Evolutionary conservation across 2,888 invertebrate species (phyloP).

Genomic region (Cyclophora punctaria): DNA sequence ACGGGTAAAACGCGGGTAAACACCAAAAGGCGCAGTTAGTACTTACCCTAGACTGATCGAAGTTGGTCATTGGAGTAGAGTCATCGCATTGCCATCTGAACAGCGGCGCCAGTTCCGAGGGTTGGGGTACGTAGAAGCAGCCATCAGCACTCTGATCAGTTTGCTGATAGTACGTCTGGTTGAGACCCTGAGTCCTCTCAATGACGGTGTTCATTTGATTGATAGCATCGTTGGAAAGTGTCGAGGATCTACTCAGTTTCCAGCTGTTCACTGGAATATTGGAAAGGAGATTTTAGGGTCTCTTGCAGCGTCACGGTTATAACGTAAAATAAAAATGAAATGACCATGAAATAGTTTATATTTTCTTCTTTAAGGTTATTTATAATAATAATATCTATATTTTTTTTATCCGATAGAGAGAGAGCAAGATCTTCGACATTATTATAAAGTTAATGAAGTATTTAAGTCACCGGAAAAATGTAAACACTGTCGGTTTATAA

Average conservation of each 20-base stretch:
- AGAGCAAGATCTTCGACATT: too few relatives aligned
- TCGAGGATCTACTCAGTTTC: slow-evolving; percentile 44
- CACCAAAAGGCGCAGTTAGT: background rate
- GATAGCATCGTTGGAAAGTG: slow-evolving; percentile 27
- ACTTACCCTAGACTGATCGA: slow-evolving; percentile 40
- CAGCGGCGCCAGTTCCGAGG: slow-evolving; percentile 28
- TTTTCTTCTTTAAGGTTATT: too few relatives aligned
- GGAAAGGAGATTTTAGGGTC: too few relatives aligned
- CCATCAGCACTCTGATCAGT: slow-evolving; percentile 46
- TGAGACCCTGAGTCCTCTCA: slow-evolving; percentile 43
- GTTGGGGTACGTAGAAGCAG: slow-evolving; percentile 55
- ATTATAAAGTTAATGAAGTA: too few relatives aligned
- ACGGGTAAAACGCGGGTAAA: too few relatives aligned
- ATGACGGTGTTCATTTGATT: slow-evolving; percentile 32
- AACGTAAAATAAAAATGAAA: background rate
- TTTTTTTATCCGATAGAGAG: too few relatives aligned
- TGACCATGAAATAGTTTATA: background rate
- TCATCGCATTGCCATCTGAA: slow-evolving; percentile 52
- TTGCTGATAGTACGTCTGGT: slow-evolving; percentile 35
- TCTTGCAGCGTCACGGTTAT: too few relatives aligned
- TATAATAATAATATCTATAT: too few relatives aligned
- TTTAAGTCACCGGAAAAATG: too few relatives aligned
- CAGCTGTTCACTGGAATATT: slow-evolving; percentile 48
- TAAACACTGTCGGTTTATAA: too few relatives aligned
- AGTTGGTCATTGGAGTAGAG: slow-evolving; percentile 34